Percentiles rank a stretch among this genome's conserved stretches.
phyloP scores from a whole-genome alignment of 2,888 invertebrate genomes.

The Drosophila koepferae region DNA sequence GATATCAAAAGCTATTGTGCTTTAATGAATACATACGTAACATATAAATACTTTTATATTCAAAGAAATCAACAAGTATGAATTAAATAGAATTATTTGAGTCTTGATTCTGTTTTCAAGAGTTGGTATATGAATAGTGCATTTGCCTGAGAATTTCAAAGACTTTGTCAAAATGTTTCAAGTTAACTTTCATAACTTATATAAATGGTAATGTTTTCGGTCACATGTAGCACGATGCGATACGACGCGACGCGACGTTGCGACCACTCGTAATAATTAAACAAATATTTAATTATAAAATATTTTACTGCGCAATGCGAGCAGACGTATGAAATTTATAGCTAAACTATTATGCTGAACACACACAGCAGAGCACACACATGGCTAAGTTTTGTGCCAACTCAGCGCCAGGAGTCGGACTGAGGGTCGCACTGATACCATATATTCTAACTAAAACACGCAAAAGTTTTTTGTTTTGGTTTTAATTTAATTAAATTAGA shows the following conservation, averaged over 20 bases:
- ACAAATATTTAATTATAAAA: constrained; percentile 80
- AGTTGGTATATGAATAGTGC: no score
- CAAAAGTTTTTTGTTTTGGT: constrained; percentile 64
- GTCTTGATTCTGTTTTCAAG: no score
- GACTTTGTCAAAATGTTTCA: not conserved
- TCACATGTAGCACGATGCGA: constrained; percentile 16
- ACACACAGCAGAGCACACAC: constrained; percentile 23
- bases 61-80: not conserved
- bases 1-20: not conserved
- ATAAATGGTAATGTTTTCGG: constrained; percentile 49
- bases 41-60: no score
- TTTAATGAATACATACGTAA: not conserved
- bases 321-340: constrained; percentile 74
- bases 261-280: constrained; percentile 72
- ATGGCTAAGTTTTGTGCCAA: constrained; percentile 39
- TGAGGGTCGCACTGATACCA: constrained; percentile 40
- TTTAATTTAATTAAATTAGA: constrained; percentile 78
- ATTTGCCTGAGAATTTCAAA: not conserved
- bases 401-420: constrained; percentile 51
- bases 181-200: constrained; percentile 2
- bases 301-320: constrained; percentile 72
- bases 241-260: constrained; percentile 4
- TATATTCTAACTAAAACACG: constrained; percentile 70
- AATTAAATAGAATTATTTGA: not conserved
- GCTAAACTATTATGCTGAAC: constrained; percentile 69